phyloP scores from a whole-genome alignment of 2,888 invertebrate species.

The Sicus ferrugineus region DNA sequence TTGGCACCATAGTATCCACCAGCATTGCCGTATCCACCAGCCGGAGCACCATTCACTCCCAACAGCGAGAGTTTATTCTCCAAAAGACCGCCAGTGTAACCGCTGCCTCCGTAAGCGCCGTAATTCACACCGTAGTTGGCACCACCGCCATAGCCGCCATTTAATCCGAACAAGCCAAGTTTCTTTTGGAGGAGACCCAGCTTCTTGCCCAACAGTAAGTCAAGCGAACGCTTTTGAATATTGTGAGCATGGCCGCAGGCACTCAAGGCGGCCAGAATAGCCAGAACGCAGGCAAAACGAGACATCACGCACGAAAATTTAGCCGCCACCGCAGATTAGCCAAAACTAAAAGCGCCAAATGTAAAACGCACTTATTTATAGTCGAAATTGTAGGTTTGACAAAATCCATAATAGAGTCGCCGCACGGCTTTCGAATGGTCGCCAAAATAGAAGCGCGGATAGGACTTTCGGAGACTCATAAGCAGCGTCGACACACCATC shows the following conservation, averaged over 20 bases:
- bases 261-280: constrained; percentile 50
- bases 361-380: constrained; percentile 51
- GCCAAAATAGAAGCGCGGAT: not conserved
- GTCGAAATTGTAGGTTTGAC: constrained; percentile 3
- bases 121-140: not conserved
- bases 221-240: constrained; percentile 47
- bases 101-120: constrained; percentile 1
- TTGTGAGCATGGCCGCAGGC: constrained; percentile 47
- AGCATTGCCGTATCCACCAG: not conserved
- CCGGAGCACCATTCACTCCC: not conserved
- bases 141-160: not conserved
- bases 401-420: constrained; percentile 5
- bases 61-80: not conserved
- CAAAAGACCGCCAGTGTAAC: not conserved
- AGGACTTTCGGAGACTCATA: too few relatives aligned
- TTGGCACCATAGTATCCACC: too few relatives aligned
- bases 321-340: constrained; percentile 43
- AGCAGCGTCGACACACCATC: too few relatives aligned
- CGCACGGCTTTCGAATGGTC: too few relatives aligned
- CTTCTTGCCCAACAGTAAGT: constrained; percentile 42
- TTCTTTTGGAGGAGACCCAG: constrained; percentile 20
- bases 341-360: constrained; percentile 50
- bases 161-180: constrained; percentile 13
- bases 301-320: constrained; percentile 48
- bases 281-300: constrained; percentile 50